Evolutionary conservation across 2,113 vertebrate species (phyloP).

Genomic region (Muscicapa adusta): DNA sequence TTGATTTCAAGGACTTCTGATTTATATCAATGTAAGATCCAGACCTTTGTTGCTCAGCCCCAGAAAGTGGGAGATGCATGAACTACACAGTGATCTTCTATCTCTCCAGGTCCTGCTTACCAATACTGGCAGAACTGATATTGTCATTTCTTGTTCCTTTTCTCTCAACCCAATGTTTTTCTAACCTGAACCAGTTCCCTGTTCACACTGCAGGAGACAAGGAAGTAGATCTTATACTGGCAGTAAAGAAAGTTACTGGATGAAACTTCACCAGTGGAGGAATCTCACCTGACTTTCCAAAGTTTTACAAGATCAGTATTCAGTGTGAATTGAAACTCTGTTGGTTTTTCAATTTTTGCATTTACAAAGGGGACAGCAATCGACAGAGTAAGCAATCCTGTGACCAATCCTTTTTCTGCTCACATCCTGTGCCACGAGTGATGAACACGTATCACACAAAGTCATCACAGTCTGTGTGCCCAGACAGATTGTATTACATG

Average conservation of each 20-base stretch:
- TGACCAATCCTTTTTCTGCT: background rate
- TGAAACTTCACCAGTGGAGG: background rate
- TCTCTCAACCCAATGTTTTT: background rate
- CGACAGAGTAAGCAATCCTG: background rate
- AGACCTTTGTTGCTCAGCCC: background rate
- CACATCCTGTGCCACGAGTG: background rate
- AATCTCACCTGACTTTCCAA: background rate
- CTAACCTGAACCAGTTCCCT: background rate
- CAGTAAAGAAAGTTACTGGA: background rate
- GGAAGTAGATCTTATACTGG: background rate
- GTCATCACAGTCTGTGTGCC: background rate
- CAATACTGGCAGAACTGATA: background rate
- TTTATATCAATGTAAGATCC: background rate
- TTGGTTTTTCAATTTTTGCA: background rate
- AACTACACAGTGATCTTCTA: background rate
- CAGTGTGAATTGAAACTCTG: background rate
- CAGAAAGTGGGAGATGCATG: background rate
- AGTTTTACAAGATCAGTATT: background rate
- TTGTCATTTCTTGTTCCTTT: background rate
- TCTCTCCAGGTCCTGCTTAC: background rate
- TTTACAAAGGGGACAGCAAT: background rate
- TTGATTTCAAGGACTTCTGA: background rate
- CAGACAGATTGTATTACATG: background rate
- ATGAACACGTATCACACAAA: background rate
- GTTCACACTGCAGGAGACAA: background rate